phyloP scores from a whole-genome alignment of 2,113 vertebrate genomes.

The Indri indri region DNA sequence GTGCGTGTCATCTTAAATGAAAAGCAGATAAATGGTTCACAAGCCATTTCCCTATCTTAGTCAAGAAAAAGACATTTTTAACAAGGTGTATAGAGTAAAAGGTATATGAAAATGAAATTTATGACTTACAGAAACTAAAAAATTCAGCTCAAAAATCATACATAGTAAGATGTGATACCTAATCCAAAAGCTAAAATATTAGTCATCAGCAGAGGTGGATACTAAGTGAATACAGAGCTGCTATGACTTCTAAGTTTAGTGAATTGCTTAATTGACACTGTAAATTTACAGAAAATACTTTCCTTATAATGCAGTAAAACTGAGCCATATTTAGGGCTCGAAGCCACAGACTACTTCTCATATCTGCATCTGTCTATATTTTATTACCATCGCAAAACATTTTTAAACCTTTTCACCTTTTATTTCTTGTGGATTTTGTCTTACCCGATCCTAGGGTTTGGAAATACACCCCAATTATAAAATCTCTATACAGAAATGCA shows the following conservation, averaged over 20 bases:
- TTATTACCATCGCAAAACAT: not conserved
- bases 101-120: not conserved
- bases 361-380: not conserved
- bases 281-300: not conserved
- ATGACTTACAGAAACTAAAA: conserved; percentile 29
- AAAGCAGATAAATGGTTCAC: not conserved
- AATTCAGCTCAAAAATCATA: not conserved
- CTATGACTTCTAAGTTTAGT: not conserved
- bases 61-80: not conserved
- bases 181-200: not conserved
- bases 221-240: not conserved
- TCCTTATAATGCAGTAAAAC: conserved; percentile 1
- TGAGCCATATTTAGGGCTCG: not conserved
- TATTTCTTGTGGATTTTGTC: not conserved
- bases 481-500: not conserved
- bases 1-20: not conserved
- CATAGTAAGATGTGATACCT: not conserved
- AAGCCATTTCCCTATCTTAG: not conserved
- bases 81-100: not conserved
- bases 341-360: not conserved
- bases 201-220: not conserved
- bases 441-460: not conserved
- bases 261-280: not conserved
- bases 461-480: not conserved
- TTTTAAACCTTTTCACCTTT: not conserved